phyloP scores from a whole-genome alignment of 2,113 vertebrate genomes.

The Grus americana region DNA sequence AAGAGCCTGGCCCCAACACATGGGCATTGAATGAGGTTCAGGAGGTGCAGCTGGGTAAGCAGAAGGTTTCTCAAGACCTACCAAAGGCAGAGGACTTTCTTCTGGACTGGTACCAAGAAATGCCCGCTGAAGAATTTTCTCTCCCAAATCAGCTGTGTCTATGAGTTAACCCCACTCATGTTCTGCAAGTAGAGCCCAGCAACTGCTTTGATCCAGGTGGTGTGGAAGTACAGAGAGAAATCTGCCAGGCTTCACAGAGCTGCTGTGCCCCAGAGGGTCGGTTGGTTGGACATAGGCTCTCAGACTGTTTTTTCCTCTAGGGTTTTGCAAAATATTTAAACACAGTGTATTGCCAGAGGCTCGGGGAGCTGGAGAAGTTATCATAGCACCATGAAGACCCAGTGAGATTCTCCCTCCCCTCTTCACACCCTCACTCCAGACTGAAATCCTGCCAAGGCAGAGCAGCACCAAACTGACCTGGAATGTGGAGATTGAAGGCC shows the following conservation, averaged over 20 bases:
- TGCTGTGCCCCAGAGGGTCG: not conserved
- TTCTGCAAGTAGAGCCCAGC: not conserved
- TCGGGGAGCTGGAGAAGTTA: not conserved
- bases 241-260: not conserved
- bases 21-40: not conserved
- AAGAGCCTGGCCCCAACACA: not conserved
- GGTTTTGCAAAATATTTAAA: not conserved
- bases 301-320: not conserved
- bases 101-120: not conserved
- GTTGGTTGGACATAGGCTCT: not conserved
- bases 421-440: not conserved
- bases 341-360: not conserved
- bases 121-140: not conserved
- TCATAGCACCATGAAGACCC: not conserved
- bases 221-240: not conserved
- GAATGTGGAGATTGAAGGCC: conserved; percentile 94
- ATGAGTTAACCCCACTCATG: not conserved
- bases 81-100: not conserved
- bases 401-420: not conserved
- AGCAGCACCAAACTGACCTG: conserved; percentile 72
- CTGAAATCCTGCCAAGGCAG: not conserved
- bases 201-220: not conserved
- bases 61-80: not conserved
- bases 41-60: not conserved
- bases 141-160: not conserved